Percentiles rank a stretch among this genome's conserved stretches.
Conservation (phyloP, 2,888 invertebrate species). For the Plebejus argus region DNA sequence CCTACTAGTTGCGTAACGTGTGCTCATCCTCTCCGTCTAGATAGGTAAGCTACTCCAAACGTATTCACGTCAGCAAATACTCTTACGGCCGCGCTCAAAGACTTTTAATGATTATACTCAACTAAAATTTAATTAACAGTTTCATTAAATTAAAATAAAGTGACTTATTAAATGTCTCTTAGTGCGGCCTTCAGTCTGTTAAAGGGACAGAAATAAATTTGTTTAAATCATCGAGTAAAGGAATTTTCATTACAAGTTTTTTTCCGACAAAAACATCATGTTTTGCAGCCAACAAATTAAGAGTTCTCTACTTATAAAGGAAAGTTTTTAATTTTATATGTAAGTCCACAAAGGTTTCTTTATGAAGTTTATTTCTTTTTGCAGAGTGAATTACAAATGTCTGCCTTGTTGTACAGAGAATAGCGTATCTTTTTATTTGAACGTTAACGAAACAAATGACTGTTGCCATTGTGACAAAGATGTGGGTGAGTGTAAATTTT, state of each 20-base stretch:
- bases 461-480: slow-evolving; percentile 87
- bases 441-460: slow-evolving; percentile 61
- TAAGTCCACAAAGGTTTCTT: slow-evolving; percentile 34
- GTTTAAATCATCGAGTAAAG: neutral
- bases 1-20: slow-evolving; percentile 87
- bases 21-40: slow-evolving; percentile 84
- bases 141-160: no score
- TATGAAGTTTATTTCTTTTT: slow-evolving; percentile 43
- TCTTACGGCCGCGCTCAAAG: neutral
- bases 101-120: no score
- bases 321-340: slow-evolving; percentile 37
- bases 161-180: neutral
- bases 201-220: neutral
- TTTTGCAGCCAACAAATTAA: slow-evolving; percentile 39
- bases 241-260: neutral
- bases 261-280: slow-evolving; percentile 34
- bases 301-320: slow-evolving; percentile 38
- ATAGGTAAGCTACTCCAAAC: slow-evolving; percentile 63
- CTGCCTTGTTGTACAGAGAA: slow-evolving; percentile 86
- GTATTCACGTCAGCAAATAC: neutral
- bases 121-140: no score
- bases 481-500: slow-evolving; percentile 74
- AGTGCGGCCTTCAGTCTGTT: neutral
- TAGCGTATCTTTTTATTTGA: slow-evolving; percentile 58
- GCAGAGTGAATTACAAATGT: slow-evolving; percentile 86